Evolutionary conservation across 2,888 invertebrate genomes (phyloP), one percentile per base, ranked within the genome.

Genomic region (Lochmaea crataegi): DNA sequence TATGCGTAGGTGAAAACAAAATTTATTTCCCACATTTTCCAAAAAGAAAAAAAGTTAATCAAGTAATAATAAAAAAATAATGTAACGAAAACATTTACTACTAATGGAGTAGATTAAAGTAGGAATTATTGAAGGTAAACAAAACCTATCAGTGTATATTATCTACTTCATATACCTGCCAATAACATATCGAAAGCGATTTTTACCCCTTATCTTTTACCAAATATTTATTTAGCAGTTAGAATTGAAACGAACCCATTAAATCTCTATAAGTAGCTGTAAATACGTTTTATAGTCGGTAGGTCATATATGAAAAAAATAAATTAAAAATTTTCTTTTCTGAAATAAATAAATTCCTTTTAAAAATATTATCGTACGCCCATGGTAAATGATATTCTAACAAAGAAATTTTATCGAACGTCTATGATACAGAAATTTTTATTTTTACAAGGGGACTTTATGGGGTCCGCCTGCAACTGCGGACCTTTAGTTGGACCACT

Each of bases 141-240:
- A 58, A 22, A 22, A 58, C n/a, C 16, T 57, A 57, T 57, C 56
- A 57, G 26, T 58, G 6, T 22, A 26, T 26, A n/a, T n/a, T n/a
- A n/a, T n/a, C n/a, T 11, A 58, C 7, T 26, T 9, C n/a, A 18
- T 83, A 79, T 14, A 42, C 12, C 63, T n/a, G 48, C 32, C 32
- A 22, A 26, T 51, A 65, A n/a, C 4, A 51, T 38, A 32, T 32
- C 26, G 32, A 56, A 45, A 45, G 32, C 16, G 22, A n/a, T 26
- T 65, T 12, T 53, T 60, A 45, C 11, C 68, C 60, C 68, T 68
- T 68, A 68, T 68, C 68, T 14, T 42, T 60, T 45, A 10, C 9
- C 41, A 60, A 68, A 68, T 68, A 68, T 68, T 68, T 68, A 68
- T 26, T 60, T 56, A 58, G 45, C 32, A 42, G 45, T 64, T 42